Conservation (phyloP, 1,140 invertebrate species). For the Myzus persicae region DNA sequence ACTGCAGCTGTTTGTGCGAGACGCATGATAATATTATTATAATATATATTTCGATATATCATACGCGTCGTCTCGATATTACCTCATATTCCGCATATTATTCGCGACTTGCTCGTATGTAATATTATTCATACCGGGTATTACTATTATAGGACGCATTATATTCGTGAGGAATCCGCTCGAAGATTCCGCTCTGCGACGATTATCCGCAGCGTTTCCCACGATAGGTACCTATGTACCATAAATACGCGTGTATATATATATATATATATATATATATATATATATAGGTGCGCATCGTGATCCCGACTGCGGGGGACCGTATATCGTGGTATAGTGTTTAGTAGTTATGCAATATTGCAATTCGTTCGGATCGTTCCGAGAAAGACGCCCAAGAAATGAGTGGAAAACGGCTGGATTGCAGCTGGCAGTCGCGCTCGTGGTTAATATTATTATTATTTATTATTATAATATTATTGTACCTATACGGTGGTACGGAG, state of each 20-base stretch:
- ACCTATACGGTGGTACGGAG: not conserved
- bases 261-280: too few species aligned
- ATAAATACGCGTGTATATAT: not conserved
- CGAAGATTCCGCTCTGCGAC: not conserved
- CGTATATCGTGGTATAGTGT: not conserved
- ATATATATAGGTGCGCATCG: slow-evolving; percentile 5
- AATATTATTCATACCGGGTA: not conserved
- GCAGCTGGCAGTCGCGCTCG: not conserved
- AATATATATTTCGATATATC: too few species aligned
- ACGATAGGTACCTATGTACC: not conserved
- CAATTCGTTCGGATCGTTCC: not conserved
- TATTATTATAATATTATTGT: not conserved
- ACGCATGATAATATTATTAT: too few species aligned
- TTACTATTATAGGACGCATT: not conserved
- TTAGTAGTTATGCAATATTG: not conserved
- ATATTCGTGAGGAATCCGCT: not conserved
- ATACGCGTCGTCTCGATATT: too few species aligned
- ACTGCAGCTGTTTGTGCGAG: too few species aligned
- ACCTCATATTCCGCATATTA: not conserved
- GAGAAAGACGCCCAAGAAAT: not conserved
- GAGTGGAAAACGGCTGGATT: not conserved
- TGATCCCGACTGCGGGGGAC: not conserved
- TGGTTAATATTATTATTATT: not conserved
- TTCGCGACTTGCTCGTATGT: not conserved
- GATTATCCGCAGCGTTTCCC: slow-evolving; percentile 34